These are phyloP conservation scores for Priocnemis perturbator DNA, from an alignment of 2,888 invertebrate species.

Conservation along the genomic window DNA sequence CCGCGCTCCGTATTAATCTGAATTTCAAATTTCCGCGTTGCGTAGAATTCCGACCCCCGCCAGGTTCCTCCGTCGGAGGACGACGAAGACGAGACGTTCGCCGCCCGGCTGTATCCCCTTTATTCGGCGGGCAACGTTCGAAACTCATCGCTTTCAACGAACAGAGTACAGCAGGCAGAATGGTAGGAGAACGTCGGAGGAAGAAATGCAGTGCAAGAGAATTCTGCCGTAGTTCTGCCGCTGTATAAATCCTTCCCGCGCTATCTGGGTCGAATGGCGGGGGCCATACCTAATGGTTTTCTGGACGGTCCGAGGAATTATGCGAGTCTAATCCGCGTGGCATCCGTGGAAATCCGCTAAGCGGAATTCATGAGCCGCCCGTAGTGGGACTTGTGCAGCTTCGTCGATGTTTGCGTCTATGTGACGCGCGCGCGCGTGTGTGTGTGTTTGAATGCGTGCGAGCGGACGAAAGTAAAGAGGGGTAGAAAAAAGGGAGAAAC, in stretches of 20 bases:
- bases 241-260: slow-evolving; percentile 26
- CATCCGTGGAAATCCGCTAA: slow-evolving; percentile 45
- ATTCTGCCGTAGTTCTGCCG: not conserved
- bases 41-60: not conserved
- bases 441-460: not conserved
- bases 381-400: not conserved
- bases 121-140: too few species aligned
- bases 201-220: not conserved
- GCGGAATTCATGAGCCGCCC: slow-evolving; percentile 43
- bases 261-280: slow-evolving; percentile 31
- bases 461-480: too few species aligned
- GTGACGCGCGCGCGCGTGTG: not conserved
- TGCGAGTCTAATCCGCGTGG: slow-evolving; percentile 49
- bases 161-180: not conserved
- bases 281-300: slow-evolving; percentile 39
- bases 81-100: not conserved
- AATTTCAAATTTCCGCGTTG: slow-evolving; percentile 52
- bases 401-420: not conserved
- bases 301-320: slow-evolving; percentile 43
- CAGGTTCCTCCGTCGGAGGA: not conserved
- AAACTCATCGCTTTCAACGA: not conserved
- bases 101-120: not conserved
- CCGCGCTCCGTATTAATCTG: slow-evolving; percentile 53
- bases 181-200: not conserved
- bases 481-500: not conserved